phyloP scores from a whole-genome alignment of 2,113 vertebrate species.

The Neopipo cinnamomea region DNA sequence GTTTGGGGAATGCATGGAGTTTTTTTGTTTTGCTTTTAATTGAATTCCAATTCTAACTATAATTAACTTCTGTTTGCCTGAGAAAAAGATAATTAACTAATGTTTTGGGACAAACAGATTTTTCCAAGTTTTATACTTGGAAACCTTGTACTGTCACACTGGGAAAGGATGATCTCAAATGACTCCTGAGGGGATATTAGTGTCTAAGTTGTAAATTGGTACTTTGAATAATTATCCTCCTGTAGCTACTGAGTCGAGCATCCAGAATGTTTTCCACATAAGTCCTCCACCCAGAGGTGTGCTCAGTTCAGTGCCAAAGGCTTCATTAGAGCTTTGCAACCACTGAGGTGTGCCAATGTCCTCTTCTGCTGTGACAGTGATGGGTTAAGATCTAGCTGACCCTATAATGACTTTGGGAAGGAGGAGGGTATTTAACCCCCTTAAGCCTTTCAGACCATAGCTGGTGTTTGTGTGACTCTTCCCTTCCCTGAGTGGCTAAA shows the following conservation, averaged over 20 bases:
- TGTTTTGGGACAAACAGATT: background rate
- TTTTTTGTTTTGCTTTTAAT: background rate
- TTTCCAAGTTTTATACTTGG: background rate
- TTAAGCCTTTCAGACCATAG: background rate
- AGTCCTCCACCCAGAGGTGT: background rate
- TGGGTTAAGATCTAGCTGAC: background rate
- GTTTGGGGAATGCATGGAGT: background rate
- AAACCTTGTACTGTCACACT: background rate
- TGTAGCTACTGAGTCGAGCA: background rate
- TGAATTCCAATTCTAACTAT: background rate
- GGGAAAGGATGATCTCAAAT: background rate
- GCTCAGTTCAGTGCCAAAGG: background rate
- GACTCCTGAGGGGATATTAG: background rate
- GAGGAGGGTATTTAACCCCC: background rate
- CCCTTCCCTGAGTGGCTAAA: background rate
- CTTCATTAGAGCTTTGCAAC: background rate
- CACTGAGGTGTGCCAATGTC: background rate
- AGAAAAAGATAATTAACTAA: background rate
- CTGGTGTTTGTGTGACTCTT: background rate
- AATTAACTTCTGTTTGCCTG: background rate
- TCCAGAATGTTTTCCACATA: background rate
- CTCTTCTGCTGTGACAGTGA: background rate
- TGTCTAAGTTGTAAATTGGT: background rate
- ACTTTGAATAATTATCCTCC: background rate
- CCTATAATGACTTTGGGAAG: background rate